Evolutionary conservation across 2,888 invertebrate genomes (phyloP).

Genomic region (Sesamia inferens): DNA sequence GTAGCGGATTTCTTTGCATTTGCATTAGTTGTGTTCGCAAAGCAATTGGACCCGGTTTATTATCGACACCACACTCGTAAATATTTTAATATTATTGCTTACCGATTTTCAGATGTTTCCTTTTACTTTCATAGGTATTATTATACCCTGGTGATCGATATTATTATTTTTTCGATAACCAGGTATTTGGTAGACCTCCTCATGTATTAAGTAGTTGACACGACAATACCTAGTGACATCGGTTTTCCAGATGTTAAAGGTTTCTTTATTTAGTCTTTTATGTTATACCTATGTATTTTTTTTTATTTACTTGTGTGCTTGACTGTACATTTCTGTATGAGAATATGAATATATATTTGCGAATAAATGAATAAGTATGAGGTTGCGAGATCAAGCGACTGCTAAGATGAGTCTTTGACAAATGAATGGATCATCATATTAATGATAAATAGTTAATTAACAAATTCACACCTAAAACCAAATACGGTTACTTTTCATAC

Average conservation of each 20-base stretch:
- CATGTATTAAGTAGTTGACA: background rate
- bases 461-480: conserved; percentile 38
- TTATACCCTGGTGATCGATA: background rate
- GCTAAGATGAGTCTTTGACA: conserved; percentile 28
- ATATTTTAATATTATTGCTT: conserved; percentile 70
- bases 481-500: conserved; percentile 26
- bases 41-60: conserved; percentile 70
- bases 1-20: conserved; percentile 82
- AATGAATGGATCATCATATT: conserved; percentile 39
- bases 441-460: conserved; percentile 41
- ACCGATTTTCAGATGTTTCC: conserved; percentile 54
- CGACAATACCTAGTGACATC: background rate
- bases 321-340: conserved; percentile 31
- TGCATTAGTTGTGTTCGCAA: conserved; percentile 75
- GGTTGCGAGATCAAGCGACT: conserved; percentile 20
- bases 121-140: background rate
- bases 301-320: conserved; percentile 14
- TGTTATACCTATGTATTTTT: background rate
- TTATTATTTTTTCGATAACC: background rate
- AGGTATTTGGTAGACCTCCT: too few relatives aligned
- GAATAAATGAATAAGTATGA: conserved; percentile 47
- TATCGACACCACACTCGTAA: conserved; percentile 71
- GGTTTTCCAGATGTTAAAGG: background rate
- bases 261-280: too few relatives aligned
- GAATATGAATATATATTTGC: conserved; percentile 53